phyloP scores from a whole-genome alignment of 1,140 invertebrate genomes.

The Drosophila pseudoobscura region DNA sequence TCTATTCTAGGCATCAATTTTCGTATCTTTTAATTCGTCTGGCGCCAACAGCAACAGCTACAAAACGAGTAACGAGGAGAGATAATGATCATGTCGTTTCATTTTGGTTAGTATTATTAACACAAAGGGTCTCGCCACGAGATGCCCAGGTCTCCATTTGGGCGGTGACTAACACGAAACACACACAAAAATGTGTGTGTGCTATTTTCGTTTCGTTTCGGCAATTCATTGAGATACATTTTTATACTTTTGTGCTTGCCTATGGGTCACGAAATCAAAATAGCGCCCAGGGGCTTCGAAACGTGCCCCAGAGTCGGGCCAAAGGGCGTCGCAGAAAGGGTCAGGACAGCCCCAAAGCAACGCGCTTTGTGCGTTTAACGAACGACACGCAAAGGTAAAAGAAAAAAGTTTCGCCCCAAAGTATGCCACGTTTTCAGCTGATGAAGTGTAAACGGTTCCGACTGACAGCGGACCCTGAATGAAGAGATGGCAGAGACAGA shows the following conservation, averaged over 20 bases:
- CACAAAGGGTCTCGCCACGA: constrained; percentile 4
- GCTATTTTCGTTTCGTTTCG: constrained; percentile 47
- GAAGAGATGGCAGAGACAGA: too few relatives aligned
- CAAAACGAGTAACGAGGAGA: constrained; percentile 14
- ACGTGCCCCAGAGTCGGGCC: constrained; percentile 38
- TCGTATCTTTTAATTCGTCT: constrained; percentile 70
- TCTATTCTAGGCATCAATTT: constrained; percentile 56
- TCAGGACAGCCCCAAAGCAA: constrained; percentile 43
- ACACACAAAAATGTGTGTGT: too few relatives aligned
- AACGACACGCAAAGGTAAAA: constrained; percentile 44
- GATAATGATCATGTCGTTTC: constrained; percentile 33
- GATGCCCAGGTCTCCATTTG: constrained; percentile 37
- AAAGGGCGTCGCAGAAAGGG: constrained; percentile 38
- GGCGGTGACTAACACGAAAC: constrained; percentile 47
- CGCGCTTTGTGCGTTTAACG: constrained; percentile 61
- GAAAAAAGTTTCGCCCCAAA: constrained; percentile 14
- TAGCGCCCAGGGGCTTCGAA: constrained; percentile 36
- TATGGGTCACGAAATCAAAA: constrained; percentile 68
- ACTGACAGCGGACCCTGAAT: constrained; percentile 16
- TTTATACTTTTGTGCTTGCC: constrained; percentile 20
- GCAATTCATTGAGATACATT: constrained; percentile 55
- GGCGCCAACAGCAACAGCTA: constrained; percentile 44
- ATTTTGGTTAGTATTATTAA: constrained; percentile 38
- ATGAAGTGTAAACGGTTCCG: constrained; percentile 69
- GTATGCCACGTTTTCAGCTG: constrained; percentile 48